phyloP scores from a whole-genome alignment of 92 coral and sea anemone species.

The Epizoanthus stellaris region DNA sequence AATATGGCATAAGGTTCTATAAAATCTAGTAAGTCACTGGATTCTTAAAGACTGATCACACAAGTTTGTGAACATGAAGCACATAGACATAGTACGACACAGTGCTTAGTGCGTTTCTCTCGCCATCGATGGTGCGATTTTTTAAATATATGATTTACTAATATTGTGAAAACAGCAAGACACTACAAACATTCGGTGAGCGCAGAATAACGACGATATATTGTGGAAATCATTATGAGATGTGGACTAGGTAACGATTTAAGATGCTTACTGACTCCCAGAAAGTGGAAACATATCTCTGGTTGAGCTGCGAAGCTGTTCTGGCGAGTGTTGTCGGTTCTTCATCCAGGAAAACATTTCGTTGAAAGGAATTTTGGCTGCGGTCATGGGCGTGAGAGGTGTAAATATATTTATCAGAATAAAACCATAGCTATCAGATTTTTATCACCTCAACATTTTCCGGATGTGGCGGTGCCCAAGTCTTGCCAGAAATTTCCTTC shows the following conservation, averaged over 20 bases:
- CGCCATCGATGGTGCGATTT: too few relatives aligned
- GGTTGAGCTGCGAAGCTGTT: neutral
- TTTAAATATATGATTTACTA: too few relatives aligned
- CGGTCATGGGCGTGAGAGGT: conserved; percentile 38
- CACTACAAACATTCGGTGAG: neutral
- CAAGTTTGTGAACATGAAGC: too few relatives aligned
- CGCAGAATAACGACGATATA: too few relatives aligned
- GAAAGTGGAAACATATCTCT: neutral
- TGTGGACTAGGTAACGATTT: too few relatives aligned
- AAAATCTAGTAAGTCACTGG: too few relatives aligned
- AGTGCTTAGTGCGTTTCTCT: too few relatives aligned
- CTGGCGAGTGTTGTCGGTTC: neutral
- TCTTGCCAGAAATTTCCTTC: neutral
- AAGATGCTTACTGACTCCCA: neutral
- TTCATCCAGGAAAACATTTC: conserved; percentile 40
- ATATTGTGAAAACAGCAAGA: neutral
- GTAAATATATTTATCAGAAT: neutral
- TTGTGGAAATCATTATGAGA: too few relatives aligned
- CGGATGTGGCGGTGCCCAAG: conserved; percentile 27
- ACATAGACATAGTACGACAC: too few relatives aligned
- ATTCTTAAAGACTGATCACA: too few relatives aligned
- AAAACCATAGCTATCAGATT: conserved; percentile 9
- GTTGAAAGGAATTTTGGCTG: conserved; percentile 40
- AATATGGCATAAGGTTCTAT: too few relatives aligned
- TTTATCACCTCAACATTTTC: conserved; percentile 21